Evolutionary conservation across 2,113 vertebrate species (phyloP).

Genomic region (Brachyistius frenatus): DNA sequence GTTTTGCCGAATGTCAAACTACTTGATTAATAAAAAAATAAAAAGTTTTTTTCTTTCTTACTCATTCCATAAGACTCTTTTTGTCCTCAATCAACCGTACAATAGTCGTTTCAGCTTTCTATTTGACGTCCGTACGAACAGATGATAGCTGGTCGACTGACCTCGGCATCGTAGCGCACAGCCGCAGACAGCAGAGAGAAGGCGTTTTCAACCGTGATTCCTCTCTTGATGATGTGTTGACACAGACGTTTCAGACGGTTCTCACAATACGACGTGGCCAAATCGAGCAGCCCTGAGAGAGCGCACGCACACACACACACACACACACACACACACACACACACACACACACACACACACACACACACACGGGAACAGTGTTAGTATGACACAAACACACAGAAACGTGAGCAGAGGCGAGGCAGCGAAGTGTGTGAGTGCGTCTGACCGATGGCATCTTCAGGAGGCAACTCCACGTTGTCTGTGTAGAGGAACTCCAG

Average conservation of each 20-base stretch:
- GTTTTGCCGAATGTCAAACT: no score
- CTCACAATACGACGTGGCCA: conserved; percentile 98
- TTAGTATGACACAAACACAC: not conserved
- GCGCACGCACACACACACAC: not conserved
- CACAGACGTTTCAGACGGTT: conserved; percentile 95
- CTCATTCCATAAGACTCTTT: no score
- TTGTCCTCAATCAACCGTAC: no score
- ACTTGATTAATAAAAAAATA: no score
- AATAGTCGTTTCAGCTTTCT: not conserved
- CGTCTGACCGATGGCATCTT: conserved; percentile 95
- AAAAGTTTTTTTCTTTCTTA: no score
- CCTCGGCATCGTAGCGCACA: conserved; percentile 97
- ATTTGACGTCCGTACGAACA: no score
- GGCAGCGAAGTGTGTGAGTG: not conserved
- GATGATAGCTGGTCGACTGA: conserved; percentile 63
- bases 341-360: no score
- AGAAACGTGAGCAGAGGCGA: not conserved
- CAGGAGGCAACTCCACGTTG: conserved; percentile 91
- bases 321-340: no score
- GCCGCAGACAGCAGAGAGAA: conserved; percentile 96
- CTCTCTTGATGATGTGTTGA: conserved; percentile 97
- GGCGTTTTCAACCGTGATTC: conserved; percentile 96
- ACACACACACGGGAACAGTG: not conserved
- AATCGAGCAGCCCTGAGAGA: conserved; percentile 91
- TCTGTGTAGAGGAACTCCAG: conserved; percentile 98